These are phyloP conservation scores for Lepidocyrtoides sp. DNA, from an alignment of 2,888 invertebrate species.

Conservation along the genomic window DNA sequence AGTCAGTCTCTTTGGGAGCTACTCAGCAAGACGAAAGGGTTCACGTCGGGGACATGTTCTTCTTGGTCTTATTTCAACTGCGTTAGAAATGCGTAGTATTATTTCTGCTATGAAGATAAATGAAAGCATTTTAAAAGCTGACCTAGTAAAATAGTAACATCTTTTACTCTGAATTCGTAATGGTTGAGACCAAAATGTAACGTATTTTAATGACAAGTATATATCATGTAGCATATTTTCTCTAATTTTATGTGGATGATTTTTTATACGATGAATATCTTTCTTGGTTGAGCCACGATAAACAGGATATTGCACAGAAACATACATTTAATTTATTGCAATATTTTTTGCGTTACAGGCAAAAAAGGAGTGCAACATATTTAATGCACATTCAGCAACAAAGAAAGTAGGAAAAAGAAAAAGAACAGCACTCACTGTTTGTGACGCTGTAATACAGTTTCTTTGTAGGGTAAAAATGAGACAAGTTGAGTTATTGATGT, in stretches of 20 bases:
- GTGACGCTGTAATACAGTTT: no score
- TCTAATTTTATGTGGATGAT: no score
- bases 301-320: no score
- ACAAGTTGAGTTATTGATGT: constrained; percentile 55
- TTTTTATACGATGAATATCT: no score
- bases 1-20: neutral
- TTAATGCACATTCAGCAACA: neutral
- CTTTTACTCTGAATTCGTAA: neutral
- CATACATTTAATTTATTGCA: no score
- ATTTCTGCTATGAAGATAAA: neutral
- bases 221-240: no score
- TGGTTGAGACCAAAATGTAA: neutral
- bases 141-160: neutral
- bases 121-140: neutral
- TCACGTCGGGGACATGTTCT: neutral
- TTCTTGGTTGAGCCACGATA: no score
- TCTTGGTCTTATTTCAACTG: neutral
- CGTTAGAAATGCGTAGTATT: constrained; percentile 10
- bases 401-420: neutral
- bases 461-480: constrained; percentile 41
- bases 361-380: neutral
- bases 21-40: neutral
- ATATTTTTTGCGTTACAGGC: neutral
- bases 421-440: neutral
- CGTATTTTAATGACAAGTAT: neutral